Evolutionary conservation across 2,113 vertebrate species (phyloP), one percentile per base, ranked within the genome.

Genomic region (Saimiri boliviensis): DNA sequence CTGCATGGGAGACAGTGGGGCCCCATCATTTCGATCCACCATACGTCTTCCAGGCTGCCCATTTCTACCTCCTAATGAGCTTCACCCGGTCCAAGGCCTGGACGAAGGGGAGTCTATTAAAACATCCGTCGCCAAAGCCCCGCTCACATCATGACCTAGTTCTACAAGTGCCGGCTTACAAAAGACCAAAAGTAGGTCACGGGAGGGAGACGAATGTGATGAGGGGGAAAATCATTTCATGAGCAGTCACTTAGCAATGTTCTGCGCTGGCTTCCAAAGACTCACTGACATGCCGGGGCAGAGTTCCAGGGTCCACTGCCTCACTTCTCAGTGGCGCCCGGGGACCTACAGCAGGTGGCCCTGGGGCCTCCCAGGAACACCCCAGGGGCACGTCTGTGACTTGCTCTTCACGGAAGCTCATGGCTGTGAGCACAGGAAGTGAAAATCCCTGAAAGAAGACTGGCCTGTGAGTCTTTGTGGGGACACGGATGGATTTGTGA

Each of bases 131-230:
- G 54, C 87, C 60, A 32, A 91, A 86, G 86, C 91, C 82, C 81
- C 54, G n/a, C 82, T 80, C 94, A 45, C 86, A 10, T 92, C 74
- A 5, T 97, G 97, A 98, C 98, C 98, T 97, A 98, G 87, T 97
- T 98, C 97, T 96, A 94, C 96, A 92, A 83, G 97, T 96, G 96
- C 95, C 54, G 93, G 95, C 95, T 94, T 97, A 93, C 84, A 94
- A 97, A 97, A 98, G 98, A 96, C 94, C 90, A 47, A 70, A 98
- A 98, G 97, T 96, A 97, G 98, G 97, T 94, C 98, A 77, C 93
- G 95, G 89, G 97, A 97, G 98, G 93, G 95, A 97, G 97, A 97
- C 83, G 97, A 95, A 96, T 95, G 70, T 97, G 97, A 91, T 85
- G 87, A 93, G 93, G 94, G 95, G 96, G 92, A 45, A 95, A 95